Percentiles rank a stretch among this genome's conserved stretches.
These are phyloP conservation scores for Octodonta nipae DNA, from an alignment of 2,888 invertebrate species.

Conservation along the genomic window DNA sequence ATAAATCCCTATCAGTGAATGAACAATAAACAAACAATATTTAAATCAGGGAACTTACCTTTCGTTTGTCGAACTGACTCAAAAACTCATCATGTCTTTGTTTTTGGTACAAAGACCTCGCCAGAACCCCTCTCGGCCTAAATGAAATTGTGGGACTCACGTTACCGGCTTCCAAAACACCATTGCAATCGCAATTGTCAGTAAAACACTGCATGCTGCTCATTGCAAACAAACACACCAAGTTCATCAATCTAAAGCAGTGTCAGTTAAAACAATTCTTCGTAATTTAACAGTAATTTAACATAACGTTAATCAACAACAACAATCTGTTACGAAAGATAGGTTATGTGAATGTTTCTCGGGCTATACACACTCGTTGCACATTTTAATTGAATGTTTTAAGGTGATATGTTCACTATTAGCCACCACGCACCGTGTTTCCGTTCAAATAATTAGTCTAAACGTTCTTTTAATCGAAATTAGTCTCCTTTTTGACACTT, in stretches of 20 bases:
- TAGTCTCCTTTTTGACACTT: conserved; percentile 1
- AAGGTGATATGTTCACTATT: too few species aligned
- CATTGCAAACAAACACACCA: too few species aligned
- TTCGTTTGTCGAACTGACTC: conserved; percentile 51
- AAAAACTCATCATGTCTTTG: conserved; percentile 56
- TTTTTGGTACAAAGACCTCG: conserved; percentile 59
- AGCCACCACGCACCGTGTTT: too few species aligned
- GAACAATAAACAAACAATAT: conserved; percentile 3
- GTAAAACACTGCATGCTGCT: conserved; percentile 9
- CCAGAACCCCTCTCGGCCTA: conserved; percentile 56
- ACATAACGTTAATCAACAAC: background rate
- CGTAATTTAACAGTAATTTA: background rate
- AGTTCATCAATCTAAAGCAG: too few species aligned
- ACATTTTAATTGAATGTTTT: conserved; percentile 8
- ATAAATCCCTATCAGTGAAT: background rate
- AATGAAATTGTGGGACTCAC: conserved; percentile 27
- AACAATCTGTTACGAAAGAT: conserved; percentile 11
- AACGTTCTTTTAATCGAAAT: too few species aligned
- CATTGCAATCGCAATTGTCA: conserved; percentile 10
- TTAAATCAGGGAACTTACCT: conserved; percentile 48
- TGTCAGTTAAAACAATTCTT: too few species aligned
- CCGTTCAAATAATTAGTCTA: too few species aligned
- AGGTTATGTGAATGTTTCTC: conserved; percentile 13
- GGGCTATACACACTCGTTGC: conserved; percentile 6
- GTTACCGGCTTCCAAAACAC: conserved; percentile 4